These are phyloP conservation scores for Melanaphis sacchari DNA, from an alignment of 1,140 invertebrate genomes.

Conservation along the genomic window DNA sequence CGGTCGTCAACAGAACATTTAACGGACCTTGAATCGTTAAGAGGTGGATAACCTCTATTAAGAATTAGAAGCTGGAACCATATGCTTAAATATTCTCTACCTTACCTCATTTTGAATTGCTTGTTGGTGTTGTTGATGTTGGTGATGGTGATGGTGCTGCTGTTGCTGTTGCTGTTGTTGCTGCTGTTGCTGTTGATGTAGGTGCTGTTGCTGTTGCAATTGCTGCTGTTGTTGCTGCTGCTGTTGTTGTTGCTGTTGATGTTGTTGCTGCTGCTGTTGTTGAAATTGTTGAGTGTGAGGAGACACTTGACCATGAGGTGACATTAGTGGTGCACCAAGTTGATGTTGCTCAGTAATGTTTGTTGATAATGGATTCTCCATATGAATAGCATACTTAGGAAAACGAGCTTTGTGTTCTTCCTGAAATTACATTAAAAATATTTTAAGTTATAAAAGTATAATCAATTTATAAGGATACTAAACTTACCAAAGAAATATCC, in stretches of 20 bases:
- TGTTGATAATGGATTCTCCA: slow-evolving; percentile 60
- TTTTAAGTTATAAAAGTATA: background rate
- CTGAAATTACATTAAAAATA: slow-evolving; percentile 64
- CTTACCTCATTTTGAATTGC: slow-evolving; percentile 57
- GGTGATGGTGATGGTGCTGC: slow-evolving; percentile 47
- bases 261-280: slow-evolving; percentile 39
- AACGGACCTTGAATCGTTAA: slow-evolving; percentile 43
- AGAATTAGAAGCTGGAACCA: slow-evolving; percentile 25
- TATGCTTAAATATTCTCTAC: slow-evolving; percentile 31
- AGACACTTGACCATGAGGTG: slow-evolving; percentile 49
- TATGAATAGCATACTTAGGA: slow-evolving; percentile 74
- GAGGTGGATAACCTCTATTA: slow-evolving; percentile 40
- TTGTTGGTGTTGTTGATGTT: slow-evolving; percentile 55
- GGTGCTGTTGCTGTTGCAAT: slow-evolving; percentile 61
- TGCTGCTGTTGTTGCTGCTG: slow-evolving; percentile 55
- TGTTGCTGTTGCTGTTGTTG: slow-evolving; percentile 36
- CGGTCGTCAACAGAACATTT: slow-evolving; percentile 28
- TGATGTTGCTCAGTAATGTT: slow-evolving; percentile 64
- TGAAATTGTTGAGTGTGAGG: slow-evolving; percentile 50
- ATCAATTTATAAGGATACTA: background rate
- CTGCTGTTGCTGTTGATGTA: slow-evolving; percentile 55
- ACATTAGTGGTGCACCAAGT: slow-evolving; percentile 62
- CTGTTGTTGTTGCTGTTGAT: slow-evolving; percentile 61
- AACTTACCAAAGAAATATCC: slow-evolving; percentile 83
- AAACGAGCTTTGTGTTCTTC: slow-evolving; percentile 84